Base-by-base conservation (phyloP, 2,113 vertebrate species). In the Aphyosemion australe region DNA sequence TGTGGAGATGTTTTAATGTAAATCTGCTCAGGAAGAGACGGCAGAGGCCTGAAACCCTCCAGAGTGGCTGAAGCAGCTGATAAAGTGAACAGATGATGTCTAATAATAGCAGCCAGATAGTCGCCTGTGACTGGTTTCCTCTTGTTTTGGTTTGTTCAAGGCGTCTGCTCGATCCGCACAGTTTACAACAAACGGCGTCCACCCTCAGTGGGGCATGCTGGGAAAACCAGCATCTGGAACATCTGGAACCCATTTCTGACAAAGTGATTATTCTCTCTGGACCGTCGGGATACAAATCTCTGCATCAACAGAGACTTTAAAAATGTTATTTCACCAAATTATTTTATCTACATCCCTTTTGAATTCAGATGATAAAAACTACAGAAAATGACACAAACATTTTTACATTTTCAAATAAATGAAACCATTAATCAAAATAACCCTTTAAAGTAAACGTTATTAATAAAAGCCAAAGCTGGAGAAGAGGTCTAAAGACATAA, bases 161-260 rank as follows among this genome's bases (percentile, higher is more conserved):
- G 32, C n/a, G 19, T 51, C n/a, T 21, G 54, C 55, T 70, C 8
- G 19, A 54, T 86, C 78, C 78, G 65, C 76, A 48, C 61, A 49
- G 74, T 81, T 86, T 74, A 66, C 65, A 81, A 70, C 72, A 74
- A 84, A 82, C 69, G 76, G 57, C 20, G 43, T 76, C 80, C 66
- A 34, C 60, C 63, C 72, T 75, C 72, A 57, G 37, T 62, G 72
- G 68, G 81, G 80, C 61, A 69, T 66, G 64, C 43, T 53, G 61
- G 58, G 37, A 34, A 47, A 72, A 37, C 12, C 26, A 26, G 5
- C 26, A n/a, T n/a, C n/a, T n/a, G 26, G 20, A 79, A 82, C 91
- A 91, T 90, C 84, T 91, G 89, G 88, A 89, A 88, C 1, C 67
- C 51, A 82, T 88, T 88, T 74, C 82, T 77, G 65, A 61, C 58